A percentile compares a stretch with the other conserved stretches of the same genome.
phyloP scores from a whole-genome alignment of 2,888 invertebrate species.

The Caenorhabditis wallacei region DNA sequence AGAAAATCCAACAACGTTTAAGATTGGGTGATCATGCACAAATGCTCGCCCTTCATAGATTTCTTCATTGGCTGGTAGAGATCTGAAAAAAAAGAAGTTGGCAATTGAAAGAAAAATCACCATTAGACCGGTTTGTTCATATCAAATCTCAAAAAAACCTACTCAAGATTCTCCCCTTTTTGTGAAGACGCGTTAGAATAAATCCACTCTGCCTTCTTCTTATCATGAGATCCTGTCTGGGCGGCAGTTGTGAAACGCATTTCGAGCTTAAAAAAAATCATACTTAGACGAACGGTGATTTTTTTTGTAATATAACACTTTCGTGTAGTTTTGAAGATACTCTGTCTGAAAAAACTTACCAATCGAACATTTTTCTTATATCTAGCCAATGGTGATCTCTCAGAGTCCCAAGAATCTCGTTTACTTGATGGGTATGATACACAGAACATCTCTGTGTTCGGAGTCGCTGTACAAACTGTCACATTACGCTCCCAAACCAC shows the following conservation, averaged over 20 bases:
- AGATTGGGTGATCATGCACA: slow-evolving; percentile 53
- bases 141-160: not conserved
- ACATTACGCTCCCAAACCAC: slow-evolving; percentile 61
- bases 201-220: slow-evolving; percentile 61
- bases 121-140: too few species aligned
- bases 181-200: slow-evolving; percentile 6
- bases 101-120: too few species aligned
- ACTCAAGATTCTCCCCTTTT: slow-evolving; percentile 23
- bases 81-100: slow-evolving; percentile 24
- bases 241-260: slow-evolving; percentile 66
- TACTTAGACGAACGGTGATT: too few species aligned
- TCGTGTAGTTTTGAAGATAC: too few species aligned
- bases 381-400: slow-evolving; percentile 50
- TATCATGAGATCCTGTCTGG: slow-evolving; percentile 64
- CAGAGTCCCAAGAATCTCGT: slow-evolving; percentile 59
- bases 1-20: slow-evolving; percentile 62
- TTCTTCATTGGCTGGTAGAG: slow-evolving; percentile 59
- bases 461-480: slow-evolving; percentile 54
- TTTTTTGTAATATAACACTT: too few species aligned
- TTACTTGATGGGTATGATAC: slow-evolving; percentile 68
- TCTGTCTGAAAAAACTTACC: too few species aligned
- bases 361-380: slow-evolving; percentile 73
- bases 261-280: slow-evolving; percentile 63
- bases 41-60: slow-evolving; percentile 71
- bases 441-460: slow-evolving; percentile 66